phyloP scores from a whole-genome alignment of 2,797 vertebrate genomes.

The Cetoscarus ocellatus region DNA sequence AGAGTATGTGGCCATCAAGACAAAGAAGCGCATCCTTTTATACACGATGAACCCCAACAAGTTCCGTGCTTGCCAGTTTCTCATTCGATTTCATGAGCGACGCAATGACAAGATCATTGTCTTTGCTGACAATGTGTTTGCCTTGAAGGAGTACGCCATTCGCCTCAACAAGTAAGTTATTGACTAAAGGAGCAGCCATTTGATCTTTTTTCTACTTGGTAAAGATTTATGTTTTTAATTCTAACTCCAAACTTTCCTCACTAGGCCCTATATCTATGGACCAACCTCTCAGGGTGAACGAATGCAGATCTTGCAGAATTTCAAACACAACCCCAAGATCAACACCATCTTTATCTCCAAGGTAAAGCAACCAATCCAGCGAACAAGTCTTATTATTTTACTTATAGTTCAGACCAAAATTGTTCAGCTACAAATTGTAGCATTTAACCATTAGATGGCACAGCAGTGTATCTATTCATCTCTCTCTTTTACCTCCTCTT shows the following conservation, averaged over 20 bases:
- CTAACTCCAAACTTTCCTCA: slow-evolving; percentile 18
- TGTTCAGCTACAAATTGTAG: not conserved
- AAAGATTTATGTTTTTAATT: not conserved
- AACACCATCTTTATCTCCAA: slow-evolving; percentile 99
- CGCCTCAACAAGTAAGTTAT: slow-evolving; percentile 93
- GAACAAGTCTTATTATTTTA: not conserved
- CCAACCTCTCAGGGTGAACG: slow-evolving; percentile 98
- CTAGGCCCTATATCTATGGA: slow-evolving; percentile 96
- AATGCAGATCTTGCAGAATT: slow-evolving; percentile 99
- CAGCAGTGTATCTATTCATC: not conserved
- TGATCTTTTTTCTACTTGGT: not conserved
- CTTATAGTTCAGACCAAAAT: not conserved
- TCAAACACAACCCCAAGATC: slow-evolving; percentile 99
- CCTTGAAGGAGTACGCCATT: slow-evolving; percentile 96
- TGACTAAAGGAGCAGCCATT: not conserved
- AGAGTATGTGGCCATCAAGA: slow-evolving; percentile 97
- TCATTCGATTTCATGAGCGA: slow-evolving; percentile 97
- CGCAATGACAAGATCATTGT: slow-evolving; percentile 99
- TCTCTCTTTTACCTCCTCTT: not conserved
- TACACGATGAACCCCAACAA: slow-evolving; percentile 99
- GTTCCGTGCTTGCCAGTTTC: slow-evolving; percentile 98
- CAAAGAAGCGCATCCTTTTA: slow-evolving; percentile 95
- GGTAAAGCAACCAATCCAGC: slow-evolving; percentile 75
- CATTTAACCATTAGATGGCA: slow-evolving; percentile 6
- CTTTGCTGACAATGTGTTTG: slow-evolving; percentile 98